Evolutionary conservation across 2,113 vertebrate species (phyloP), one percentile per base, ranked within the genome.

Genomic region (Oryzias melastigma): DNA sequence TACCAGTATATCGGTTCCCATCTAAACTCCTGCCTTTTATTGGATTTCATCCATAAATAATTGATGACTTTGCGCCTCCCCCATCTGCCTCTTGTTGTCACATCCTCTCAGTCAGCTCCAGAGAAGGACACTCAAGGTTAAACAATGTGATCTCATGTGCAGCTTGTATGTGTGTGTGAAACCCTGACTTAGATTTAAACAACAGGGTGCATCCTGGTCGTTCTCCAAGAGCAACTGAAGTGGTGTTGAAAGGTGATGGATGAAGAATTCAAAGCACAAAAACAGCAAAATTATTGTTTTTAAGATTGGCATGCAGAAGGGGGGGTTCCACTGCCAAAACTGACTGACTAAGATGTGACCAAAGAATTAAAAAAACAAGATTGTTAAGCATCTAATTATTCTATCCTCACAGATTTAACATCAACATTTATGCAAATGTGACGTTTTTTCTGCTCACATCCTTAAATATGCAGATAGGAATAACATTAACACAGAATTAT

Each of bases 31-130:
- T 50, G 55, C 71, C 67, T 82, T 80, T 89, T 90, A 89, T 91
- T 89, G 88, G 86, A 90, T 89, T 90, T 81, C 84, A 64, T 1
- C 83, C 78, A 90, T 92, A 88, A 89, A 92, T 92, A 90, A 91
- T 90, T 91, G 87, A 91, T 91, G 86, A 88, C 76, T 88, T 75
- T 65, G 67, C 77, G 76, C 82, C 77, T 85, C 82, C 81, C 77
- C 77, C 82, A 59, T 59, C 54, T 65, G 68, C 53, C 69, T 71
- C 46, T 67, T 35, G 62, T 64, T 61, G 61, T 69, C 74, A 63
- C 75, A 60, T 58, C 67, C 68, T 47, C 61, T 48, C 74, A 52
- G 58, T 81, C 76, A 75, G 71, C 78, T 50, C 72, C 62, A 54
- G 58, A 61, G 65, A 90, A 86, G 87, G 88, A 81, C 78, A 59